Evolutionary conservation across 2,797 vertebrate species (phyloP), one percentile per base, ranked within the genome.

Genomic region (Malacoctenus gilli): DNA sequence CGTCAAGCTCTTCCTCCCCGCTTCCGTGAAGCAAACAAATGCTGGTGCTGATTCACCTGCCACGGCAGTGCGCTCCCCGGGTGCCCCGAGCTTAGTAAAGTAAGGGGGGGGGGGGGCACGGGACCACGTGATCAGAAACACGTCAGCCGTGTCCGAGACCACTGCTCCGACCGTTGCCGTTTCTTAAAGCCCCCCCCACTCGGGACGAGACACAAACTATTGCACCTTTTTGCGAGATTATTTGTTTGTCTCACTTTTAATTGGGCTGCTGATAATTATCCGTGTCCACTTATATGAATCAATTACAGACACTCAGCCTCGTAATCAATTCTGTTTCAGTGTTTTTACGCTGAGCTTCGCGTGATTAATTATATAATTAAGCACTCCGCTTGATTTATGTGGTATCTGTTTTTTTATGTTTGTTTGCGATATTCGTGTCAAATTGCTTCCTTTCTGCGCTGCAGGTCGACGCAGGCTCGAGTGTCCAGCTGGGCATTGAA

Each of bases 261-360:
- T 88, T 85, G 67, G 60, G 41, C 50, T 74, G 62, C 48, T 77
- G 77, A 78, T 89, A 83, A 90, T 85, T 85, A 70, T 75, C 62
- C 62, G 55, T 69, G 58, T 83, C 82, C 77, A 84, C 80, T 78
- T 79, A 68, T 78, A 83, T 74, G 68, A 84, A 85, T 86, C 75
- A 82, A 78, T 84, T 82, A 81, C 38, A 58, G 48, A 72, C 67
- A 73, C 58, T 82, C 61, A 58, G 76, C 63, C 72, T 47, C 38
- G 59, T 68, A 85, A 82, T 87, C 68, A 74, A 70, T 87, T 79
- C 28, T 71, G 50, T 83, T 86, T 81, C 62, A 57, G 51, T 59
- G 50, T 55, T 72, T 74, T 74, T 70, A 44, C 13, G 4, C 46
- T 22, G 49, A 52, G 52, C 65, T 72, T 49, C 68, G 69, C 55